Evolutionary conservation across 1,140 invertebrate genomes (phyloP), one percentile per base, ranked within the genome.

Genomic region (Hypsibius dujardini): DNA sequence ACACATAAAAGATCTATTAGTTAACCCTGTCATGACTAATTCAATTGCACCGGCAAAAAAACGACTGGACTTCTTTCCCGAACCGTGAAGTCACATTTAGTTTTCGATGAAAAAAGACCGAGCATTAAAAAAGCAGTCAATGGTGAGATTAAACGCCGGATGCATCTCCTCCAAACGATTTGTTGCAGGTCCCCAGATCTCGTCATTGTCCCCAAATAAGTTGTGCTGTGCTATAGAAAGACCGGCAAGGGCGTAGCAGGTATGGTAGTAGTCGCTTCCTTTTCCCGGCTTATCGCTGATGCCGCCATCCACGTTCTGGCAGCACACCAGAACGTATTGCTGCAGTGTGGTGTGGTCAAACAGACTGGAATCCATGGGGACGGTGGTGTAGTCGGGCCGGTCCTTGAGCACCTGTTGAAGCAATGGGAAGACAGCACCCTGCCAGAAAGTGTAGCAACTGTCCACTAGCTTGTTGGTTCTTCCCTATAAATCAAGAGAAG

Each of bases 371-470:
- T 83, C 75, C 47, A 73, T 67, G 45, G 56, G 72, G 2, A 78
- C 77, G 70, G 78, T 77, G 46, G 72, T 73, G 12, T 46, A 3
- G 74, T 76, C 73, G 82, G 74, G 73, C 78, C 82, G 77, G 71
- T 79, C 79, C 14, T 77, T 76, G 46, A 88, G 77, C 59, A 84
- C 80, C 50, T 82, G 80, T 74, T 87, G 83, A 2, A 90, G 83
- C 0, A 89, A 76, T 56, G 91, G 89, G 78, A 97, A 92, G 50
- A 87, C 84, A 47, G 88, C 93, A 46, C 91, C 92, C 82, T 95
- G 91, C 95, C 95, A 98, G 82, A 97, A 98, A 1, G 92, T 95
- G 79, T 99, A 99, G 81, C 95, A 99, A 2, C 89, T 89, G 83
- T 99, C 95, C 1, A 98, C 95, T 71, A 98, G 80, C 83, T 99